Conservation (phyloP, 2,888 invertebrate species). For the Dysmachus trigonus region DNA sequence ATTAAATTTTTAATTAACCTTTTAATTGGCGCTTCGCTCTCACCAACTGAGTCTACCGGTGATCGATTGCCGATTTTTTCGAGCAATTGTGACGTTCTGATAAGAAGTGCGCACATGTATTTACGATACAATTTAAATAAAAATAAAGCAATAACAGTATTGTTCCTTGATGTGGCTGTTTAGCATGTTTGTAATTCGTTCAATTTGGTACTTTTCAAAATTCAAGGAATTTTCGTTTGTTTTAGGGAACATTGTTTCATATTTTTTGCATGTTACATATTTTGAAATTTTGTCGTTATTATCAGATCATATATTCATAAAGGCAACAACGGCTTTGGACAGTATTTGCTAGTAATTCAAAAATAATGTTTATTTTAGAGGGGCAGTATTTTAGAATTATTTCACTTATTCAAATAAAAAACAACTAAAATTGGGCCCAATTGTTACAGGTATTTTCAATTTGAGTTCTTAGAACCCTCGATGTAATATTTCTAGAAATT, state of each 20-base stretch:
- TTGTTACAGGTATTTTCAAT: neutral
- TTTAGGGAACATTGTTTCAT: neutral
- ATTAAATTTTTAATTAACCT: too few species aligned
- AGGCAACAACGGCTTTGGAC: neutral
- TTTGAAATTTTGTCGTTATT: neutral
- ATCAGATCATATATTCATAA: neutral
- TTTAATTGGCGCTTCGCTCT: too few species aligned
- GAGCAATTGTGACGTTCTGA: too few species aligned
- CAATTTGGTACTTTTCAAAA: neutral
- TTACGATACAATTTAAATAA: neutral
- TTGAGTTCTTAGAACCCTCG: constrained; percentile 28
- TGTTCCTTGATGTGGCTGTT: neutral
- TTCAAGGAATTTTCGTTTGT: neutral
- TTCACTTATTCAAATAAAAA: neutral
- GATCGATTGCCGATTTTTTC: too few species aligned
- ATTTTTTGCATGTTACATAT: neutral
- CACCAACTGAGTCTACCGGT: too few species aligned
- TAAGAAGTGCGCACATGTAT: too few species aligned
- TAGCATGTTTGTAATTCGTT: neutral
- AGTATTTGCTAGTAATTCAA: neutral
- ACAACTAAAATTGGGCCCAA: neutral
- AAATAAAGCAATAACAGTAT: neutral
- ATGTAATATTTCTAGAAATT: neutral
- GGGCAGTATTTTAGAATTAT: neutral
- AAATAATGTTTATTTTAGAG: neutral